Base-by-base conservation (phyloP, 2,113 vertebrate species). In the Formicarius rufipectus region DNA sequence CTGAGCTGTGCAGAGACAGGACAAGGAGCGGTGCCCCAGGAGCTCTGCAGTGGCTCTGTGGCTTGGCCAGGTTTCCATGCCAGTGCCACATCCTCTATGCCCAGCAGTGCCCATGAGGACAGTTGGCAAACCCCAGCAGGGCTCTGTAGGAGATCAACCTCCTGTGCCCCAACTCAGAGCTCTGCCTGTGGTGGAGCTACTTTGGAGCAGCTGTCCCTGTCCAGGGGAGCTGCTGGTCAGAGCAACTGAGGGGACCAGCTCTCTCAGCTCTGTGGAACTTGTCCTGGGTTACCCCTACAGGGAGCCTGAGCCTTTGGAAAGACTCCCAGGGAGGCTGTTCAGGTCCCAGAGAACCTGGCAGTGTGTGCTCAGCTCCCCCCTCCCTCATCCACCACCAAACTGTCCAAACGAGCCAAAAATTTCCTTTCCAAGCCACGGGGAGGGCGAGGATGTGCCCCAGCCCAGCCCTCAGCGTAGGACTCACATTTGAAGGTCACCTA, bases 201-300 rank as follows among this genome's bases (percentile, higher is more conserved):
- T 53, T 15, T 8, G 37, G 24, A 37, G 71, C 1, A 21, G 37
- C 8, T 58, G 9, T 27, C 12, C 19, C 22, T 8, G 50, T 2
- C 25, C n/a, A 58, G 74, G 50, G 77, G 45, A 63, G 21, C 14
- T 50, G 25, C 49, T 81, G 59, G 42, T 42, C n/a, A 3, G 24
- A 47, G 31, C 5, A 25, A 16, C 8, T 13, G 9, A 11, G 16
- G 55, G 31, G 6, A 60, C 12, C 0, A 17, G 1, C 11, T 33
- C 27, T 25, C n/a, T 71, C 60, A 62, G 31, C 49, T 49, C 18
- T 49, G 39, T 37, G 64, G 31, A 23, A 7, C 7, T 39, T n/a
- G 25, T 28, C 53, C 28, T 12, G 7, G 47, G 15, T 14, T 69
- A 28, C 22, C 50, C 17, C 7, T 15, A 5, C 56, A 25, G 42